Base-by-base conservation (phyloP, 1,140 invertebrate genomes). In the Trichonephila clavipes region DNA sequence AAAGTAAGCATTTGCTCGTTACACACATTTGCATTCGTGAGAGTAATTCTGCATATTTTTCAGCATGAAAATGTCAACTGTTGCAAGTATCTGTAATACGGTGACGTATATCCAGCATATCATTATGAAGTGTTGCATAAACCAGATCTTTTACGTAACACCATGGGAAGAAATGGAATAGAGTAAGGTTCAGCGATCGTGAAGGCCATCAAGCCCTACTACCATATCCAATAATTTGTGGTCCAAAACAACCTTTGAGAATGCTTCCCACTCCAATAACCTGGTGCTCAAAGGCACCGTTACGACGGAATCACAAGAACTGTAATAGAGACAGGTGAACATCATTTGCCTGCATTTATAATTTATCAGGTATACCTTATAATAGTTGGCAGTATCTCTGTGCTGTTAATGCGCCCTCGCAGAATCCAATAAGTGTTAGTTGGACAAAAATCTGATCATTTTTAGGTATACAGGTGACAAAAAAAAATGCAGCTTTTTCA, bases 101-200 rank as follows among this genome's bases (percentile, higher is more conserved):
- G 24, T 3, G 69, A 77, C 69, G 28, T 34, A 77, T 24, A 34
- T 18, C 19, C 19, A n/a, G 24, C 19, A 10, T 77, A n/a, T 2
- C 0, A 0, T 5, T 77, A 3, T 28, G n/a, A 8, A 77, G 61
- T 94, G 5, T 93, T 61, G 72, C 81, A 94, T 10, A 95, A 64
- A 85, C 94, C 83, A 3, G 92, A 40, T 40, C 34, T 4, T 40
- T 40, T 40, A 40, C 34, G 2, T 40, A 40, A 40, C 34, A 40
- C 4, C 34, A 40, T 40, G 34, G 34, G 4, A 40, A 40, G 34
- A 28, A 28, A 28, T 28, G 28, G 0, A 28, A 93, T 34, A 90
- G 93, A 40, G 34, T 40, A 40, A 40, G 34, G 34, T 40, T 40
- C 4, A 2, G 4, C 2, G 34, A 40, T 40, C 4, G 2, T 40